Conservation (phyloP, 1,140 invertebrate species). For the Cydia fagiglandana region DNA sequence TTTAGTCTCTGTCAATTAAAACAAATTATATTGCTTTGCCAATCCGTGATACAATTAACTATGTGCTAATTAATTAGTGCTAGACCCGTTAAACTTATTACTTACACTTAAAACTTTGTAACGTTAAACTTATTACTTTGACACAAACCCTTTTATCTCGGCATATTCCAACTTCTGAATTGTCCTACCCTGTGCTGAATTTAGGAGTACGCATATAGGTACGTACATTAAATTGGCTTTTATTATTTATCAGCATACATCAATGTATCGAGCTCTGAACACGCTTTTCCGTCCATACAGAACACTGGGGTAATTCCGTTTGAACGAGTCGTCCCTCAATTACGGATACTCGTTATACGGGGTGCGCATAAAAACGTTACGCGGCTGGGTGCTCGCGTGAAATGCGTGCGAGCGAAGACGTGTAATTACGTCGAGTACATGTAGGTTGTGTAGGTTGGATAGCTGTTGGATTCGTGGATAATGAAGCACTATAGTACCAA, state of each 20-base stretch:
- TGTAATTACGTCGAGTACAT: constrained; percentile 11
- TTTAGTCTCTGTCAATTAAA: too few relatives aligned
- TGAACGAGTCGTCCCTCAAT: background rate
- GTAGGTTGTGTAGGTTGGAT: background rate
- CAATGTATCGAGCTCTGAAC: constrained; percentile 7
- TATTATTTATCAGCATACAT: background rate
- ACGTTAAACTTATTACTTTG: too few relatives aligned
- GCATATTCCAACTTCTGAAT: too few relatives aligned
- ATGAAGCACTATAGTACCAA: background rate
- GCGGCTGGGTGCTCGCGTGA: constrained; percentile 8
- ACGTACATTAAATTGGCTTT: too few relatives aligned
- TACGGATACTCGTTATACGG: constrained; percentile 11
- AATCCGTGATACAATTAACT: too few relatives aligned
- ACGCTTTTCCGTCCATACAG: background rate
- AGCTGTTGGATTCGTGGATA: background rate
- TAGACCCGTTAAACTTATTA: too few relatives aligned
- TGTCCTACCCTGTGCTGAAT: too few relatives aligned
- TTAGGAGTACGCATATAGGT: too few relatives aligned
- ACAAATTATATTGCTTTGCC: too few relatives aligned
- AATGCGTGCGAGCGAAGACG: constrained; percentile 23
- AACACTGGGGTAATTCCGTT: background rate
- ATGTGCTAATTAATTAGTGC: too few relatives aligned
- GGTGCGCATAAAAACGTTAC: constrained; percentile 11
- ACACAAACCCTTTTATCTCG: too few relatives aligned
- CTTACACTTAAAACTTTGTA: too few relatives aligned